Percentiles rank a stretch among this genome's conserved stretches.
phyloP scores from a whole-genome alignment of 2,113 vertebrate genomes.

The Suricata suricatta region DNA sequence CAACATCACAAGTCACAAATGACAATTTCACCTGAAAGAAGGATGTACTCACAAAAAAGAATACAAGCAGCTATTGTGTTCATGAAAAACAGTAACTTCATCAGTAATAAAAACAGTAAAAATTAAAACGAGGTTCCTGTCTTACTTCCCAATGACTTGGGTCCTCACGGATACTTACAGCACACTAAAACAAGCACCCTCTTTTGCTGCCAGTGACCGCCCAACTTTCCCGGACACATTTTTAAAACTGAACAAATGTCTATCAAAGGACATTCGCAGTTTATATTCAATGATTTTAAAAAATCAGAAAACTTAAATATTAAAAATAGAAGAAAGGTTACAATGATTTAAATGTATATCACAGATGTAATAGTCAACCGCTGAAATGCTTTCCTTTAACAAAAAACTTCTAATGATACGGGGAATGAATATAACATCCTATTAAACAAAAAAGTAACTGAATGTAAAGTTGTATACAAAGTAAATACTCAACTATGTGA shows the following conservation, averaged over 20 bases:
- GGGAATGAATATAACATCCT: background rate
- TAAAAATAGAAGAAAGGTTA: background rate
- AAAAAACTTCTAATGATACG: background rate
- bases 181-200: background rate
- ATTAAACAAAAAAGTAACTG: background rate
- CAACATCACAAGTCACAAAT: background rate
- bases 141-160: background rate
- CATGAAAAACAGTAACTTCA: background rate
- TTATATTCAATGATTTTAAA: background rate
- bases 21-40: background rate
- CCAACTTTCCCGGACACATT: background rate
- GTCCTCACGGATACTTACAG: background rate
- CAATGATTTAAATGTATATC: constrained; percentile 11
- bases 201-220: background rate
- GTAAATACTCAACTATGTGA: background rate
- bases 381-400: background rate
- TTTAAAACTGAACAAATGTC: background rate
- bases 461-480: background rate
- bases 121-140: background rate
- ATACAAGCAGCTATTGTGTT: background rate
- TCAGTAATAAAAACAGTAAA: constrained; percentile 7
- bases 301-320: background rate
- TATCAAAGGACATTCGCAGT: background rate
- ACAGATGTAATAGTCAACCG: background rate
- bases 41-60: background rate